Conservation (phyloP, 2,113 vertebrate species). For the Herpailurus yagouaroundi region DNA sequence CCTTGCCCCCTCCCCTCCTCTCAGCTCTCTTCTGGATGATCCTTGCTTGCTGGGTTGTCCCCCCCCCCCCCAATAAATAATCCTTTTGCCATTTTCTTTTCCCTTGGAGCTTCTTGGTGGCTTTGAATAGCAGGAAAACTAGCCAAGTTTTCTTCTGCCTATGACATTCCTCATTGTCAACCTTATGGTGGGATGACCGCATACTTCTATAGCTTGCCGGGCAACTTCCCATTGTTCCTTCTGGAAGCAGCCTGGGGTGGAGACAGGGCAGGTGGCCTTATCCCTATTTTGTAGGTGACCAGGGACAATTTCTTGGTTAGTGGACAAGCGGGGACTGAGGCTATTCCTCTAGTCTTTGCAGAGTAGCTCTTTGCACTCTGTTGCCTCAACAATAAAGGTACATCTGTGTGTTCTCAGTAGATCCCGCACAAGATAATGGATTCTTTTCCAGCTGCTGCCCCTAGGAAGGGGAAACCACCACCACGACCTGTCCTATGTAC, state of each 20-base stretch:
- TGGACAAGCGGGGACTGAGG: not conserved
- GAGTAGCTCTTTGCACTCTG: not conserved
- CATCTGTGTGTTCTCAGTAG: rapidly evolving
- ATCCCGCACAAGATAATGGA: not conserved
- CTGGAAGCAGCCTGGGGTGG: not conserved
- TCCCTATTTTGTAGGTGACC: not conserved
- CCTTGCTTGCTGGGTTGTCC: not conserved
- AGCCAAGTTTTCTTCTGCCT: not conserved
- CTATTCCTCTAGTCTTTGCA: not conserved
- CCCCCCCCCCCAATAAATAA: rapidly evolving
- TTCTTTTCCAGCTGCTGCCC: not conserved
- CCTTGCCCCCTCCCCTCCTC: not conserved
- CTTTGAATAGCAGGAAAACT: not conserved
- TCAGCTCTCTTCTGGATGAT: not conserved
- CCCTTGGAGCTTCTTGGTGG: not conserved
- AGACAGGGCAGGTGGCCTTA: not conserved
- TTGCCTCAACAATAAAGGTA: not conserved
- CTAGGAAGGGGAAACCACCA: not conserved
- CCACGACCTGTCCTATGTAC: not conserved
- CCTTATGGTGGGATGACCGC: not conserved
- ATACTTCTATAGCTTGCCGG: not conserved
- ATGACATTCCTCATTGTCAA: not conserved
- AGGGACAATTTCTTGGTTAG: not conserved
- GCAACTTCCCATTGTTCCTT: not conserved
- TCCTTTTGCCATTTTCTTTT: too few relatives aligned